Evolutionary conservation across 2,888 invertebrate species (phyloP).

Genomic region (Rhabditoides inermis): DNA sequence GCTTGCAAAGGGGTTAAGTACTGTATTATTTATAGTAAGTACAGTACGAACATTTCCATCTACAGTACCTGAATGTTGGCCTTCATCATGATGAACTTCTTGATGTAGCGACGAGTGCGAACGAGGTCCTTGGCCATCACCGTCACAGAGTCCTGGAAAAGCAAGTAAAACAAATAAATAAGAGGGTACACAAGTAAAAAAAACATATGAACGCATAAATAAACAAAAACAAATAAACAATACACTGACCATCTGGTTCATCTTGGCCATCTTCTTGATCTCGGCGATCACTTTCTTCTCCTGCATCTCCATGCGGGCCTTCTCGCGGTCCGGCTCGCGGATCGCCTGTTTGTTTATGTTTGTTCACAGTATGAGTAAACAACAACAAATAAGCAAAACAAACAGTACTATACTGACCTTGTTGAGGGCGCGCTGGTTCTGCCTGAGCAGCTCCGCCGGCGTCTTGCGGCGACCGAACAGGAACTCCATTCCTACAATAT

Average conservation of each 20-base stretch:
- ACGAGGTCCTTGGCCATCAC: constrained; percentile 99
- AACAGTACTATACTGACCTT: constrained; percentile 62
- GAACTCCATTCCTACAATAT: too few relatives aligned
- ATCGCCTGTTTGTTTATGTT: too few relatives aligned
- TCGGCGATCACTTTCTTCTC: constrained; percentile 96
- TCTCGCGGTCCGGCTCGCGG: constrained; percentile 74
- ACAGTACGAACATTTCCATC: too few relatives aligned
- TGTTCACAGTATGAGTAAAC: too few relatives aligned
- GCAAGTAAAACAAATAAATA: background rate
- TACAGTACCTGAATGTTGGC: constrained; percentile 89
- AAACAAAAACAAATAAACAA: background rate
- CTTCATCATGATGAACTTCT: constrained; percentile 98
- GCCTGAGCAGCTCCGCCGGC: constrained; percentile 93
- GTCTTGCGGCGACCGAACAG: constrained; percentile 89
- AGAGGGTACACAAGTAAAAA: background rate
- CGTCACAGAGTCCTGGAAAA: constrained; percentile 82
- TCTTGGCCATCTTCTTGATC: constrained; percentile 96
- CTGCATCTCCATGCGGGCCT: constrained; percentile 77
- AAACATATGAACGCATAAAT: too few relatives aligned
- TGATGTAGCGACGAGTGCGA: constrained; percentile 81
- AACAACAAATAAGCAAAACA: too few relatives aligned
- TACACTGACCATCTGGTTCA: constrained; percentile 81
- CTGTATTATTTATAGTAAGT: background rate
- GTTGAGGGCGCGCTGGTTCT: constrained; percentile 94
- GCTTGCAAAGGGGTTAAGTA: constrained; percentile 57